A percentile compares a stretch with the other conserved stretches of the same genome.
Evolutionary conservation across 2,113 vertebrate species (phyloP).

Genomic region (Paracanthobrama guichenoti): DNA sequence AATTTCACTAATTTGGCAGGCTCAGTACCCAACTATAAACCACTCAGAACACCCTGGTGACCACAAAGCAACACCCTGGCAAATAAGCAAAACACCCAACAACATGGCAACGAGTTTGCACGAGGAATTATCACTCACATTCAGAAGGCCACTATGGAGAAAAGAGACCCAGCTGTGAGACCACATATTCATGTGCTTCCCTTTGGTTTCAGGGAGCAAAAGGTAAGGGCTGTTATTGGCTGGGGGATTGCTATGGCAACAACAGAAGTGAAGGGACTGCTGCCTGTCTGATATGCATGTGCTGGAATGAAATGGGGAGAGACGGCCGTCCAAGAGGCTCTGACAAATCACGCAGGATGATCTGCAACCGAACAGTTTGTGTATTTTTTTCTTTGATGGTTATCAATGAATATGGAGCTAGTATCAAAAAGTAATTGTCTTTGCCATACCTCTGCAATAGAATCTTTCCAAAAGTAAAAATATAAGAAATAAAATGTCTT

Average conservation of each 20-base stretch:
- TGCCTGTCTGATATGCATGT: slow-evolving; percentile 30
- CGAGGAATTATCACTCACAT: not conserved
- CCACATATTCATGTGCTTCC: slow-evolving; percentile 44
- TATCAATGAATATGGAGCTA: not conserved
- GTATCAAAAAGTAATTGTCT: not conserved
- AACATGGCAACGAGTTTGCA: too few relatives aligned
- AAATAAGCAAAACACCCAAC: not conserved
- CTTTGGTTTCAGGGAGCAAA: slow-evolving; percentile 53
- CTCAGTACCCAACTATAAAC: not conserved
- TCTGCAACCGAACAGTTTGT: not conserved
- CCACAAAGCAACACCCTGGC: not conserved
- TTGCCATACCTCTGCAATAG: not conserved
- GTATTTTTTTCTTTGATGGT: not conserved
- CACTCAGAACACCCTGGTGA: not conserved
- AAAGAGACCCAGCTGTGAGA: not conserved
- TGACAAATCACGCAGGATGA: slow-evolving; percentile 28
- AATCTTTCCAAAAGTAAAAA: too few relatives aligned
- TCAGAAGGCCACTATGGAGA: not conserved
- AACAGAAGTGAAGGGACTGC: slow-evolving; percentile 33
- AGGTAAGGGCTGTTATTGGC: slow-evolving; percentile 55
- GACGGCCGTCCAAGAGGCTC: not conserved
- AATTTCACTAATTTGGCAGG: too few relatives aligned
- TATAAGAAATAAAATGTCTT: too few relatives aligned
- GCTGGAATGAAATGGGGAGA: slow-evolving; percentile 46
- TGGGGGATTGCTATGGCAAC: slow-evolving; percentile 59